Conservation (phyloP, 1,140 invertebrate genomes). For the Araneus ventricosus region DNA sequence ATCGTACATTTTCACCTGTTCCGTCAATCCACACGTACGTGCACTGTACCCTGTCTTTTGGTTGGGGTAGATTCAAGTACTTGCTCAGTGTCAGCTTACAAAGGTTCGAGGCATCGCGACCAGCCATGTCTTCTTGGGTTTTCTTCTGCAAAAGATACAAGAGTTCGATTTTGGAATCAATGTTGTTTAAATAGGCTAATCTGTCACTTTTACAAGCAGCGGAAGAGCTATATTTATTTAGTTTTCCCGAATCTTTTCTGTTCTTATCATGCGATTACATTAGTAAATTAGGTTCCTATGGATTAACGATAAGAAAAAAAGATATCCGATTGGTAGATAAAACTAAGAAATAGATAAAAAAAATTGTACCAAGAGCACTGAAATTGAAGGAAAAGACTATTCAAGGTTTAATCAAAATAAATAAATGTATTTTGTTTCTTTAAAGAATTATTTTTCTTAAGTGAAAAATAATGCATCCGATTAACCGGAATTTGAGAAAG, state of each 20-base stretch:
- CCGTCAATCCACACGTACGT: constrained; percentile 99
- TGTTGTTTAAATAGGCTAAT: neutral
- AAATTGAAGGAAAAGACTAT: neutral
- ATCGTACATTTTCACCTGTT: constrained; percentile 91
- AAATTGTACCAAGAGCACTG: neutral
- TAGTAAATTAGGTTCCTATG: neutral
- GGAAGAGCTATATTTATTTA: neutral
- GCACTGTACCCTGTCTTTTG: constrained; percentile 88
- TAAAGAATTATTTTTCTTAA: neutral
- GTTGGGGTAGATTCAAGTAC: constrained; percentile 88
- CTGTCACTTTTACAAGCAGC: neutral
- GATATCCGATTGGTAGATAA: neutral
- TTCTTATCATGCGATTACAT: neutral
- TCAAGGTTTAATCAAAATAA: constrained; percentile 6
- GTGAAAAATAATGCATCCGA: too few relatives aligned
- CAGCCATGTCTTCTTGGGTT: constrained; percentile 63
- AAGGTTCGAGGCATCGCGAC: constrained; percentile 28
- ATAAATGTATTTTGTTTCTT: neutral
- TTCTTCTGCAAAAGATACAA: constrained; percentile 32
- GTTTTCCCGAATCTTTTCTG: neutral
- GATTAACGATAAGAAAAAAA: neutral
- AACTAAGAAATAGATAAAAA: neutral
- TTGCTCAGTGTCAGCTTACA: constrained; percentile 77
- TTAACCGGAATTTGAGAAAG: too few relatives aligned
- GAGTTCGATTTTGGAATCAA: neutral